A percentile compares a stretch with the other conserved stretches of the same genome.
These are phyloP conservation scores for Noctuana brunneofusca DNA, from an alignment of 2,888 invertebrate species.

Conservation along the genomic window DNA sequence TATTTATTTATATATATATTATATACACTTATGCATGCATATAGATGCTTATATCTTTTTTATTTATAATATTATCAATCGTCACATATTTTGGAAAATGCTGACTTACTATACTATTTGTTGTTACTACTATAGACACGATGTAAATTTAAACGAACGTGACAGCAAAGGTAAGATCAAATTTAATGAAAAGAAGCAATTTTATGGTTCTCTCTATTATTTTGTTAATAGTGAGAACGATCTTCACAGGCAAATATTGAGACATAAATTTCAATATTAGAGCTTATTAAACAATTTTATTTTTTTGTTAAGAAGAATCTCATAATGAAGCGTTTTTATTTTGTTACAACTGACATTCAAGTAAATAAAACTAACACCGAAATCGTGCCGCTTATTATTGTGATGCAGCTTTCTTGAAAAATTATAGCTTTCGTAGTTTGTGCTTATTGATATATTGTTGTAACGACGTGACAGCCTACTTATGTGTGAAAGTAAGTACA, in stretches of 20 bases:
- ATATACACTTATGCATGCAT: not conserved
- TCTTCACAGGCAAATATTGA: not conserved
- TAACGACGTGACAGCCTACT: slow-evolving; percentile 1
- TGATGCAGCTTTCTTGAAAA: slow-evolving; percentile 37
- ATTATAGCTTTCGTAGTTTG: slow-evolving; percentile 39
- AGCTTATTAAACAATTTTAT: too few relatives aligned
- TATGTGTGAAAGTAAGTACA: slow-evolving; percentile 22
- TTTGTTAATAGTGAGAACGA: not conserved
- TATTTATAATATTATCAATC: not conserved
- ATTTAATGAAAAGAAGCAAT: not conserved
- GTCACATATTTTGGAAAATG: not conserved
- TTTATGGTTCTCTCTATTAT: not conserved
- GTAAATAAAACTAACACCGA: slow-evolving; percentile 17
- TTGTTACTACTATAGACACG: too few relatives aligned
- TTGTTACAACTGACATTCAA: not conserved
- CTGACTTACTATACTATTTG: too few relatives aligned
- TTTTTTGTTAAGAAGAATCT: too few relatives aligned
- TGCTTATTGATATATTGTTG: slow-evolving; percentile 37
- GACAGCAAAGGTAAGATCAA: slow-evolving; percentile 9
- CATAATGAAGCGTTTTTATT: too few relatives aligned
- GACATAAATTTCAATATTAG: not conserved
- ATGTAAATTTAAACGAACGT: slow-evolving; percentile 4
- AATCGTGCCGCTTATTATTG: slow-evolving; percentile 30
- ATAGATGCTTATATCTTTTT: not conserved
- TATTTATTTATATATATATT: not conserved